phyloP scores from a whole-genome alignment of 2,113 vertebrate species.

The mouse (Mus musculus) region DNA sequence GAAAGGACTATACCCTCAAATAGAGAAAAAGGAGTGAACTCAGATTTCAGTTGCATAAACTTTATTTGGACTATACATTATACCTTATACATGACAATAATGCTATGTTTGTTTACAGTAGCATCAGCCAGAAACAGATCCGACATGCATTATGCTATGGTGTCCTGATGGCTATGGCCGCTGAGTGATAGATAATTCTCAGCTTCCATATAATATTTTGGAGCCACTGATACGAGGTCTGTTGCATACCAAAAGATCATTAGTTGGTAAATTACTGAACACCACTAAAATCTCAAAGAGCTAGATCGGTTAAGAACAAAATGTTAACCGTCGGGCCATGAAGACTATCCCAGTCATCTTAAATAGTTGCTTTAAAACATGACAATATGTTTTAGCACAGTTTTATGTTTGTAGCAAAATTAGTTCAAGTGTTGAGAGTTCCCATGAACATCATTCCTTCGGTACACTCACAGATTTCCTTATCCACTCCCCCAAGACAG shows the following conservation, averaged over 20 bases:
- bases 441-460: neutral
- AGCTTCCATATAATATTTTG: neutral
- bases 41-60: neutral
- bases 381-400: neutral
- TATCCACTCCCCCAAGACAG: neutral
- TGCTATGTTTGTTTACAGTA: neutral
- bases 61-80: neutral
- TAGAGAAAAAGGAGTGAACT: neutral
- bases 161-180: neutral
- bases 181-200: neutral
- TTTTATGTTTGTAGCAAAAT: slow-evolving; percentile 17
- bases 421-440: neutral
- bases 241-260: neutral
- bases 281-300: neutral
- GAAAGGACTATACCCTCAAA: neutral
- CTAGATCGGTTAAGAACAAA: neutral
- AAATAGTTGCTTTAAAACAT: neutral
- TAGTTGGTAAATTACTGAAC: neutral
- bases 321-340: neutral
- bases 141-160: neutral
- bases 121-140: neutral
- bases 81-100: no score
- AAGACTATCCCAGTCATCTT: neutral
- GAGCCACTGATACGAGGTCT: neutral
- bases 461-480: neutral